These are phyloP conservation scores for Danio kyathit DNA, from an alignment of 2,797 vertebrate genomes.

Conservation along the genomic window DNA sequence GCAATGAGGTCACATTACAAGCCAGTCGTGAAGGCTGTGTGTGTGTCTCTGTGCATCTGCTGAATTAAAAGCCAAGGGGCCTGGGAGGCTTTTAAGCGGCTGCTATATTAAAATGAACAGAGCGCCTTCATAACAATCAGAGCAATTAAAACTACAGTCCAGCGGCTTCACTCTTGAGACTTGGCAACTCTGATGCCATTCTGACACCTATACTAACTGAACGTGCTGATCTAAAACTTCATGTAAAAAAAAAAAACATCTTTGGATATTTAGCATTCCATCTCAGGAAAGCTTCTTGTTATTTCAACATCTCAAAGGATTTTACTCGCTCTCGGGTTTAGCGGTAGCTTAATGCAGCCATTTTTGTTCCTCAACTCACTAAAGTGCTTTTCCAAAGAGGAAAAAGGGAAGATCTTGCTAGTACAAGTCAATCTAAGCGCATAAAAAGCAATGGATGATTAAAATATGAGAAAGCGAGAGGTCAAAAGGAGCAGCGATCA, in stretches of 20 bases:
- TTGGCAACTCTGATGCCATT: constrained; percentile 3
- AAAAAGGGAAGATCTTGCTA: constrained; percentile 16
- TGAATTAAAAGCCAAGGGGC: constrained; percentile 68
- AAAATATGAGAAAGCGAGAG: constrained; percentile 26
- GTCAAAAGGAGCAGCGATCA: constrained; percentile 3
- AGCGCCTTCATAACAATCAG: constrained; percentile 72
- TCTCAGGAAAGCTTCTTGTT: constrained; percentile 15
- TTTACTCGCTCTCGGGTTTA: constrained; percentile 11
- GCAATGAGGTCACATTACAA: constrained; percentile 73
- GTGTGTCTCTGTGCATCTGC: constrained; percentile 54
- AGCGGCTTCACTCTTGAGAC: constrained; percentile 60
- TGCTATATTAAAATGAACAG: constrained; percentile 45
- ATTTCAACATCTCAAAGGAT: constrained; percentile 30
- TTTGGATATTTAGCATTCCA: constrained; percentile 38
- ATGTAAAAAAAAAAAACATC: not conserved
- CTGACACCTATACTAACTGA: not conserved
- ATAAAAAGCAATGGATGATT: constrained; percentile 35
- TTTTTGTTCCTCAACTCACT: constrained; percentile 39
- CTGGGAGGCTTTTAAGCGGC: constrained; percentile 73
- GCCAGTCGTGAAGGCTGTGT: constrained; percentile 68
- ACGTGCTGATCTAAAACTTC: constrained; percentile 4
- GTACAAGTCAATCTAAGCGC: constrained; percentile 25
- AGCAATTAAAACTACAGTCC: constrained; percentile 71
- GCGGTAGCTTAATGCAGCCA: constrained; percentile 41
- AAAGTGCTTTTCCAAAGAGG: constrained; percentile 38